Evolutionary conservation across 1,140 invertebrate species (phyloP), one percentile per base, ranked within the genome.

Genomic region (Cyrtorhinus lividipennis): DNA sequence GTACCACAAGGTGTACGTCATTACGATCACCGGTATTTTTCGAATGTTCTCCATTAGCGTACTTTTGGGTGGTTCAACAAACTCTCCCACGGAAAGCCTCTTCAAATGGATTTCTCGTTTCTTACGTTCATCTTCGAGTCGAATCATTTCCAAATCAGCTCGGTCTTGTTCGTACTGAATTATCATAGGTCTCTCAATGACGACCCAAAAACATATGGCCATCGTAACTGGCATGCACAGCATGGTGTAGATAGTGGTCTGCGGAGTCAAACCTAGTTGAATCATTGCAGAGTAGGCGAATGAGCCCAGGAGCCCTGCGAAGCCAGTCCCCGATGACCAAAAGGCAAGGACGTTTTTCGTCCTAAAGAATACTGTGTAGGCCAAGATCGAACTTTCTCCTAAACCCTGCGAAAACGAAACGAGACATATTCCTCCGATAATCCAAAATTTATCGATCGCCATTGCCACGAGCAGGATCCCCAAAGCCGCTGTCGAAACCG

Each of bases 311-410:
- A 93, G 75, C 56, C 90, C 90, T 64, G 90, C 88, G 22, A 83
- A 88, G 24, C 86, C 86, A 8, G 90, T 92, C 22, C 90, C 90
- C 1, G 88, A 91, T 20, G 88, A 88, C 88, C 88, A 92, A 3
- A 84, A 82, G 10, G 86, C 87, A 20, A 92, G 81, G 13, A 86
- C 82, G 73, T 84, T 81, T 69, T 85, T 80, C 83, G 68, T 85
- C 76, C 72, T 90, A 67, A 81, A 79, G 10, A 87, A 80, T 66
- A 84, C 38, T 58, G 67, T 83, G 69, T 90, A 84, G 63, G 84
- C 79, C 1, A 92, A 75, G 61, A 88, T 80, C 1, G 88, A 88
- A 15, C 84, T 79, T 75, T 92, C 90, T 20, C 90, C 90, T n/a
- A 92, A 76, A 46, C 89, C 89, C 24, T 82, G 82, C 61, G 83